These are phyloP conservation scores for Morinoia aosen DNA, from an alignment of 2,888 invertebrate species.

Conservation along the genomic window DNA sequence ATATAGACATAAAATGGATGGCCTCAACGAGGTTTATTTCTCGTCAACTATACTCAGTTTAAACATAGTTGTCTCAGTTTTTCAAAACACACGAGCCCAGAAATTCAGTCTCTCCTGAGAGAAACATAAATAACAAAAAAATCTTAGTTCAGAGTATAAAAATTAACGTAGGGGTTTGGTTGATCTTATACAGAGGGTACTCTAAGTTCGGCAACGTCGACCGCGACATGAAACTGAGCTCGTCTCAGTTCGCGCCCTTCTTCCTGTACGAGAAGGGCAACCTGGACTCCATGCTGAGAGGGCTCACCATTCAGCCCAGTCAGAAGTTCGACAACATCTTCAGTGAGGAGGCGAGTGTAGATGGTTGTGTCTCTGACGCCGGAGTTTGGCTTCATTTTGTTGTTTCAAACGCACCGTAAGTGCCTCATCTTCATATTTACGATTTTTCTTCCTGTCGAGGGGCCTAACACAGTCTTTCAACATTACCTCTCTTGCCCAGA, in stretches of 20 bases:
- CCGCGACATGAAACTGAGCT: constrained; percentile 73
- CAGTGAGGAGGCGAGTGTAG: constrained; percentile 71
- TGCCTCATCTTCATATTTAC: too few species aligned
- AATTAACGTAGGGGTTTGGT: not conserved
- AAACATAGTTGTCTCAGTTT: not conserved
- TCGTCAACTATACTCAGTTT: not conserved
- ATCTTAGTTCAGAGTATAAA: not conserved
- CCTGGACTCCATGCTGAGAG: constrained; percentile 73
- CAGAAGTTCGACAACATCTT: constrained; percentile 74
- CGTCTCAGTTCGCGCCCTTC: constrained; percentile 74
- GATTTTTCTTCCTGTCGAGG: too few species aligned
- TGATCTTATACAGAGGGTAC: constrained; percentile 63
- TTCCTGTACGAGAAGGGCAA: constrained; percentile 72
- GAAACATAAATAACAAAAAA: not conserved
- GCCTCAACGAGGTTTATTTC: not conserved
- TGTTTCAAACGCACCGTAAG: too few species aligned
- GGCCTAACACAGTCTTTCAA: too few species aligned
- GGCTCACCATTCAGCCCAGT: constrained; percentile 72
- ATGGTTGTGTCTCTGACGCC: constrained; percentile 52
- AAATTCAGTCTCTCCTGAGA: not conserved
- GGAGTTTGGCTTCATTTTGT: too few species aligned
- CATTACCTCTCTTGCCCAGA: too few species aligned
- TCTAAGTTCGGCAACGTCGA: constrained; percentile 69
- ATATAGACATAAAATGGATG: not conserved
- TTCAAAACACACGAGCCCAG: not conserved